phyloP scores from a whole-genome alignment of 1,140 invertebrate genomes.

The Glossosoma conforme region DNA sequence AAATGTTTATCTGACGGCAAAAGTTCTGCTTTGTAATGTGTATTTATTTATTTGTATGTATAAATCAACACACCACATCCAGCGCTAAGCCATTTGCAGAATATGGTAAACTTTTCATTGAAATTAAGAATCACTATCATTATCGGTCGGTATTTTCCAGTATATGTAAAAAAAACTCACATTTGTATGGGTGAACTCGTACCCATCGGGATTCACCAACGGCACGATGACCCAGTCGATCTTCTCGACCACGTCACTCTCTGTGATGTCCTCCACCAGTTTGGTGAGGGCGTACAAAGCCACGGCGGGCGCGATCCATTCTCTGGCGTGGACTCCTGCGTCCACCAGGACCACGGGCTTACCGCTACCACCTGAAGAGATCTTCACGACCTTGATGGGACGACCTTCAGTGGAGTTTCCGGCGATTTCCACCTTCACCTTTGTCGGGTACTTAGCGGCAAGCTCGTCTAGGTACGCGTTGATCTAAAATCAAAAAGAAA shows the following conservation, averaged over 20 bases:
- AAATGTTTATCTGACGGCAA: too few species aligned
- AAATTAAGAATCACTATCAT: not conserved
- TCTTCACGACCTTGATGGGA: slow-evolving; percentile 49
- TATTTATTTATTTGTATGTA: not conserved
- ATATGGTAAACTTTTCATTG: not conserved
- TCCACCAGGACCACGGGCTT: slow-evolving; percentile 55
- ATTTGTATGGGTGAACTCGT: slow-evolving; percentile 55
- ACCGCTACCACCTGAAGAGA: slow-evolving; percentile 45
- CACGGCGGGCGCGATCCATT: slow-evolving; percentile 65
- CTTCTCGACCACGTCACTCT: slow-evolving; percentile 48
- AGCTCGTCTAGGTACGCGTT: slow-evolving; percentile 49
- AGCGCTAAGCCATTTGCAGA: slow-evolving; percentile 1
- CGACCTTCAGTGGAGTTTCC: slow-evolving; percentile 49
- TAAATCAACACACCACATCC: slow-evolving; percentile 1
- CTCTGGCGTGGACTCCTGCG: slow-evolving; percentile 59
- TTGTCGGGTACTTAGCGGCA: slow-evolving; percentile 39
- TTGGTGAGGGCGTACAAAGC: slow-evolving; percentile 59
- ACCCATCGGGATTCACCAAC: slow-evolving; percentile 63
- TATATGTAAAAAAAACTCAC: slow-evolving; percentile 35
- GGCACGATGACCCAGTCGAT: slow-evolving; percentile 67
- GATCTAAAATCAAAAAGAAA: slow-evolving; percentile 47
- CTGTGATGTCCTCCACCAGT: slow-evolving; percentile 52
- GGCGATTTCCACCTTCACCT: slow-evolving; percentile 41
- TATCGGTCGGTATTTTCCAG: not conserved
- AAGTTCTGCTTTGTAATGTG: too few species aligned